A percentile compares a stretch with the other conserved stretches of the same genome.
phyloP scores from a whole-genome alignment of 2,113 vertebrate genomes.

The Catagonus wagneri region DNA sequence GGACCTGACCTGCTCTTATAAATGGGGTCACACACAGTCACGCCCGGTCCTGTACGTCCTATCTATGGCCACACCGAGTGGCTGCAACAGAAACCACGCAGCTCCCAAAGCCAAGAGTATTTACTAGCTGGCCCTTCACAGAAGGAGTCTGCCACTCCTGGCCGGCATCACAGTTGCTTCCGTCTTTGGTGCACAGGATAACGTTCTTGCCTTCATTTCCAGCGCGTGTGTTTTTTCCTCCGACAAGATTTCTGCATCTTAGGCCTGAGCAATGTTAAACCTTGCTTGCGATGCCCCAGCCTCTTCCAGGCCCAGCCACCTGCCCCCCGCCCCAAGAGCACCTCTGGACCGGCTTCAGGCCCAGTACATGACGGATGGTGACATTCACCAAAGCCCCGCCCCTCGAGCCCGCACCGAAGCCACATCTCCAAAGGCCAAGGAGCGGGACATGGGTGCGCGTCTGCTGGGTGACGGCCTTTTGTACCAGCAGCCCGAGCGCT shows the following conservation, averaged over 20 bases:
- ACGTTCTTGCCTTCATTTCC: not conserved
- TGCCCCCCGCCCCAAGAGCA: not conserved
- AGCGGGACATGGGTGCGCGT: accelerated
- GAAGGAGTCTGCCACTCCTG: not conserved
- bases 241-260: not conserved
- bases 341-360: not conserved
- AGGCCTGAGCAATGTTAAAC: not conserved
- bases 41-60: too few species aligned
- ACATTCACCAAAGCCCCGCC: not conserved
- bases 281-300: not conserved
- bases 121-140: not conserved
- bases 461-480: not conserved
- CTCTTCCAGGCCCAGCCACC: not conserved
- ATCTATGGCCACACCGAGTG: not conserved
- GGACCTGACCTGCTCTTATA: not conserved
- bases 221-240: not conserved
- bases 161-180: not conserved
- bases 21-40: not conserved
- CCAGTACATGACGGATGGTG: not conserved
- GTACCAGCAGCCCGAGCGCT: not conserved
- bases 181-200: not conserved
- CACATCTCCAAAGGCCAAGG: not conserved
- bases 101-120: not conserved
- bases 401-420: not conserved
- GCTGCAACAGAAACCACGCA: not conserved